Evolutionary conservation across 2,113 vertebrate genomes (phyloP), one percentile per base, ranked within the genome.

Genomic region (Actinemys pallida): DNA sequence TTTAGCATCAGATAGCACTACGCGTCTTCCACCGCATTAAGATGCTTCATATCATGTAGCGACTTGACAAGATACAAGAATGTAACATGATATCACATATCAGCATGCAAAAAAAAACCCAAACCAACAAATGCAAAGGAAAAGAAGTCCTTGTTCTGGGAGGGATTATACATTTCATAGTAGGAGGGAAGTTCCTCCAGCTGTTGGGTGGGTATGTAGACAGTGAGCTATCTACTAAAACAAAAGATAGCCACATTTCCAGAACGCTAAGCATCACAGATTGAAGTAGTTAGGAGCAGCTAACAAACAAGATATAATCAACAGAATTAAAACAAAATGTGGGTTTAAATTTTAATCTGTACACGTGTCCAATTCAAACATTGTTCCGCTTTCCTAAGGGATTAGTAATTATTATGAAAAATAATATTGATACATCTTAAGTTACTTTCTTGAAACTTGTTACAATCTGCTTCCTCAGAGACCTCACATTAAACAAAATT

Each of bases 401-500:
- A 97, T 98, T 98, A 97, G 94, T 24, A 90, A 59, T 97, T 97
- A 96, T 98, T 97, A 96, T 97, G 96, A 96, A 84, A 97, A 97
- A 97, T 96, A 97, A 97, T 96, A 97, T 91, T 96, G 96, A 95
- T 96, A 94, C 96, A 96, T 81, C 88, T 85, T 83, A 69, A 89
- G 88, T 92, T 59, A 31, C 81, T 86, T 86, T 45, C 92, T 94
- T 79, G 86, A 69, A 81, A 59, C 81, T 95, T 49, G 92, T 94
- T 25, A 27, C 4, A 81, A 94, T 86, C 87, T 89, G 90, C 94
- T 97, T 93, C 96, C 84, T 86, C 75, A 84, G 95, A 69, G 90
- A 98, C 96, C 96, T 88, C 97, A 96, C 95, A 94, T 90, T 56
- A 89, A 83, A 84, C 57, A 25, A 53, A 79, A n/a, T 6, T 31